Evolutionary conservation across 2,888 invertebrate species (phyloP).

Genomic region (Pollenia amentaria): DNA sequence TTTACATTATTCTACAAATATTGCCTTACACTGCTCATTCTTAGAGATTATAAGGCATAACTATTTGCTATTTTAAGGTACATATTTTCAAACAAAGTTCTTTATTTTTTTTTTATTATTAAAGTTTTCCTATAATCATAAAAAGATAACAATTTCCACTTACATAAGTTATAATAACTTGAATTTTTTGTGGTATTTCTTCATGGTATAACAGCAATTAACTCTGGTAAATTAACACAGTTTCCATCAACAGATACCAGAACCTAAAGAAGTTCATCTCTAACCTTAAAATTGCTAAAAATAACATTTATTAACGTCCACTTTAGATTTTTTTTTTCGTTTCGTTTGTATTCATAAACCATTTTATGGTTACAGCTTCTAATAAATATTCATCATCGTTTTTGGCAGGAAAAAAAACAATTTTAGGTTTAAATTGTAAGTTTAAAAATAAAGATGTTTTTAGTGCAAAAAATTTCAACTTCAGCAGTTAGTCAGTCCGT

Average conservation of each 20-base stretch:
- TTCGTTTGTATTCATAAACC: conserved; percentile 18
- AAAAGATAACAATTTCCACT: conserved; percentile 48
- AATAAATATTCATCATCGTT: conserved; percentile 39
- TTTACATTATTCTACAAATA: conserved; percentile 23
- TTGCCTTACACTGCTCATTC: neutral
- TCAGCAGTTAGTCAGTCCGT: conserved; percentile 3
- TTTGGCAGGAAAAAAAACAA: neutral
- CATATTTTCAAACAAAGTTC: too few species aligned
- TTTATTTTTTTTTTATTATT: neutral
- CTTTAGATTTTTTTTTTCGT: conserved; percentile 14
- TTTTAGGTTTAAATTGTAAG: conserved; percentile 47
- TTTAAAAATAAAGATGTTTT: conserved; percentile 22
- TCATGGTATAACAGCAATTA: conserved; percentile 33
- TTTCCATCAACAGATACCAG: conserved; percentile 13
- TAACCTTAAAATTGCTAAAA: conserved; percentile 17
- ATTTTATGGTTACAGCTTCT: conserved; percentile 28
- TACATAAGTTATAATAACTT: neutral
- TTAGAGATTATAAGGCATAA: conserved; percentile 25
- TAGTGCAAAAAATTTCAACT: conserved; percentile 1
- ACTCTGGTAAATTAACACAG: conserved; percentile 56
- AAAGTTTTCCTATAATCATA: conserved; percentile 40
- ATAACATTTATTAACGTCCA: conserved; percentile 53
- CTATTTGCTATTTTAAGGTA: too few species aligned
- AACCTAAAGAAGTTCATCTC: conserved; percentile 37
- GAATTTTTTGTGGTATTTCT: neutral